phyloP scores from a whole-genome alignment of 2,888 invertebrate species.

The Amphipyra berbera region DNA sequence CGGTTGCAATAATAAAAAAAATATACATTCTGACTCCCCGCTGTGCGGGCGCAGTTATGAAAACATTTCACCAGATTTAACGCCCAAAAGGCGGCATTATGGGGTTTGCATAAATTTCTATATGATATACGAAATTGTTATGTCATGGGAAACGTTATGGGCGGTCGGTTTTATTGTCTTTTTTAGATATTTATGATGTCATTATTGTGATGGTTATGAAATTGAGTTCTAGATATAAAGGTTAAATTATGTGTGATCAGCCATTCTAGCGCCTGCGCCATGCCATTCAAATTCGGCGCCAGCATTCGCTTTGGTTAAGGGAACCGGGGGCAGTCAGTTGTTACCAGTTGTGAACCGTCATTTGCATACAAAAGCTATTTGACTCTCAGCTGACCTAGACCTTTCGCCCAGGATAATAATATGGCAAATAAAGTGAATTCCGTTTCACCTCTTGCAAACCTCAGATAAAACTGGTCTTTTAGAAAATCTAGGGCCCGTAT shows the following conservation, averaged over 20 bases:
- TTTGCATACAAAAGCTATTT: too few relatives aligned
- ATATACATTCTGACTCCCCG: conserved; percentile 55
- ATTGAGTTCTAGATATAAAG: conserved; percentile 35
- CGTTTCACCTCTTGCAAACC: too few relatives aligned
- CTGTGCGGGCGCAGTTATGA: conserved; percentile 52
- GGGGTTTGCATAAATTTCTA: conserved; percentile 78
- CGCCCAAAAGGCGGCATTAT: conserved; percentile 61
- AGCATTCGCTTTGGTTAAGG: background rate
- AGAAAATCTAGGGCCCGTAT: too few relatives aligned
- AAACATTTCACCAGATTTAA: conserved; percentile 64
- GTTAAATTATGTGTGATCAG: conserved; percentile 34
- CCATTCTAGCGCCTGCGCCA: conserved; percentile 18
- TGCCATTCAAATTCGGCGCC: background rate
- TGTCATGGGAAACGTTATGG: conserved; percentile 74
- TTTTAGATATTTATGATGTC: conserved; percentile 37
- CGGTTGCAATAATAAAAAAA: conserved; percentile 17
- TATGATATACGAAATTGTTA: conserved; percentile 65
- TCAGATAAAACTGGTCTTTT: too few relatives aligned
- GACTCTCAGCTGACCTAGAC: too few relatives aligned
- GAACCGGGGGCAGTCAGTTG: too few relatives aligned
- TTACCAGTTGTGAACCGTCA: too few relatives aligned
- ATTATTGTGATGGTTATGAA: conserved; percentile 34
- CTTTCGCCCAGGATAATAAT: too few relatives aligned
- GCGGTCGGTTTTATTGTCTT: conserved; percentile 67
- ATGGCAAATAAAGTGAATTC: too few relatives aligned